Evolutionary conservation across 2,113 vertebrate species (phyloP), one percentile per base, ranked within the genome.

Genomic region (Mus musculus): DNA sequence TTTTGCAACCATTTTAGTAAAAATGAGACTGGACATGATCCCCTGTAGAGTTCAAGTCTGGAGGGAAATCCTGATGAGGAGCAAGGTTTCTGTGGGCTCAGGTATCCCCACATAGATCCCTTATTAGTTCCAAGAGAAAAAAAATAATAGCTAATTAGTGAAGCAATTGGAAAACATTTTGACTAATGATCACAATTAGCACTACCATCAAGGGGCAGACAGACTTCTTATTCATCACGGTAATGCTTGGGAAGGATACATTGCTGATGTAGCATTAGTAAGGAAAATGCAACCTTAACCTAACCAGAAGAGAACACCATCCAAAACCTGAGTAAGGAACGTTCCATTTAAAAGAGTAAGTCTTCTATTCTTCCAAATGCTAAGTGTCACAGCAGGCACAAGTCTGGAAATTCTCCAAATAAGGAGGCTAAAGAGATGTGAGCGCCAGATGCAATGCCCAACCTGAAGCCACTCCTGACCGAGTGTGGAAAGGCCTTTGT

Each of bases 161-260:
- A 97, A 96, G 30, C 86, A 93, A 84, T 3, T 88, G 61, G 65
- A 91, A 90, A 93, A 88, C n/a, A 90, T 63, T 85, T 93, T 97
- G 42, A 94, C 72, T 93, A 71, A 90, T 95, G 63, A 78, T 89
- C 87, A 95, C 52, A 94, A 89, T 88, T 87, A 96, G 71, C 7
- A 96, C 33, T 69, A 89, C 63, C 80, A 88, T 71, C 59, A 90
- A 97, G 87, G 56, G 33, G 67, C 69, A 91, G 42, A 46, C n/a
- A 26, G 69, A 76, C 85, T 94, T 76, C 42, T 20, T 72, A 6
- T 10, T 46, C 63, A n/a, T 87, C 24, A 63, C 67, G 69, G 22
- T 39, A 30, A 81, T 10, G 33, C 24, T 52, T 59, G 12, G 56
- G 22, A 46, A 96, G 33, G 56, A 89, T 17, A 73, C 4, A 87